Evolutionary conservation across 1,140 invertebrate species (phyloP).

Genomic region (Tribolium madens): DNA sequence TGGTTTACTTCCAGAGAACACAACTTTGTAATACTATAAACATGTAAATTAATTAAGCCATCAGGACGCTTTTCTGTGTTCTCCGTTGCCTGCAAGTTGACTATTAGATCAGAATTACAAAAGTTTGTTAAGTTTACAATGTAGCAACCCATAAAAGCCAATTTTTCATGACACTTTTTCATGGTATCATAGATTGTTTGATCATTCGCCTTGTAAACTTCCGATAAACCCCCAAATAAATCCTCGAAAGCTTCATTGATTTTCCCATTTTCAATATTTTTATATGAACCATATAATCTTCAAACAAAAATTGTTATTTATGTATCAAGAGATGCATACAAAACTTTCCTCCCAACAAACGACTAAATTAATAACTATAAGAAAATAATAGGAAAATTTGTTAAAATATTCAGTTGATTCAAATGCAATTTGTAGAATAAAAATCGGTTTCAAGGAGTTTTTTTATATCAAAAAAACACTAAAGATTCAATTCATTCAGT

Average conservation of each 20-base stretch:
- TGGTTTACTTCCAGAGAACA: not conserved
- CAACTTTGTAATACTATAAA: not conserved
- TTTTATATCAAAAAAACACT: too few relatives aligned
- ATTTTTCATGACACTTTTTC: not conserved
- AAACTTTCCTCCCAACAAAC: too few relatives aligned
- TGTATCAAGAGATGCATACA: too few relatives aligned
- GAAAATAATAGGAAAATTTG: too few relatives aligned
- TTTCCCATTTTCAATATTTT: conserved; percentile 10
- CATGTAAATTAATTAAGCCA: not conserved
- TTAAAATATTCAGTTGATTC: too few relatives aligned
- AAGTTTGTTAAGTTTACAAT: conserved; percentile 18
- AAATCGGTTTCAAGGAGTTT: too few relatives aligned
- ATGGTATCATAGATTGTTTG: not conserved
- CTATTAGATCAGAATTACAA: conserved; percentile 6
- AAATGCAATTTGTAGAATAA: too few relatives aligned
- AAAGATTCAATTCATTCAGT: too few relatives aligned
- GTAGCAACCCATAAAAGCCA: conserved; percentile 8
- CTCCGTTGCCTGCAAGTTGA: not conserved
- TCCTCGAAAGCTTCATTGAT: conserved; percentile 24
- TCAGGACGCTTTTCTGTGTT: not conserved
- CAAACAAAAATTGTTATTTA: not conserved
- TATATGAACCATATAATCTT: conserved; percentile 15
- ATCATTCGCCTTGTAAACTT: not conserved
- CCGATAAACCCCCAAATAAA: conserved; percentile 20
- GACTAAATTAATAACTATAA: too few relatives aligned